A percentile compares a stretch with the other conserved stretches of the same genome.
These are phyloP conservation scores for Thamnophis elegans DNA, from an alignment of 2,797 vertebrate species.

Conservation along the genomic window DNA sequence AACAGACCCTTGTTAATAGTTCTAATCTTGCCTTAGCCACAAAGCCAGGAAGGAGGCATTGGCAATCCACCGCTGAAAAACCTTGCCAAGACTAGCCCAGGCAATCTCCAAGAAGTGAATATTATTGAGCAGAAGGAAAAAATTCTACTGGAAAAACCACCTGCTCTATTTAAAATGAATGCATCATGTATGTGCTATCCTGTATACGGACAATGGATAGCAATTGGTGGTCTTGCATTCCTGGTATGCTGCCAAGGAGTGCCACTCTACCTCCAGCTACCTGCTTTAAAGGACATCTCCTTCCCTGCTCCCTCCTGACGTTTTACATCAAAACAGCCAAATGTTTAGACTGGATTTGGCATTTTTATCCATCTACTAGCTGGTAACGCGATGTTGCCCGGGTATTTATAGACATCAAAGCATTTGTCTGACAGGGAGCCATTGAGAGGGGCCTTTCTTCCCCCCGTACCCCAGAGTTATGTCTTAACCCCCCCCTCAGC, in stretches of 20 bases:
- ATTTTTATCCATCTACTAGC: too few species aligned
- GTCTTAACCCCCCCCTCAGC: too few species aligned
- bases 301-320: background rate
- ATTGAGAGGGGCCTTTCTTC: too few species aligned
- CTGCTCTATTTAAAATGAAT: background rate
- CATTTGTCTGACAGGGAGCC: too few species aligned
- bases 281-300: too few species aligned
- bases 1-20: background rate
- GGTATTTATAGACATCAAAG: too few species aligned
- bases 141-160: background rate
- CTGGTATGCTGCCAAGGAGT: background rate
- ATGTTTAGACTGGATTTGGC: too few species aligned
- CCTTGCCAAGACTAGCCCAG: background rate
- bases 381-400: too few species aligned
- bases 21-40: background rate
- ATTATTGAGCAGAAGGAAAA: too few species aligned
- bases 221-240: background rate
- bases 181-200: too few species aligned
- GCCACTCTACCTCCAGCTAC: background rate
- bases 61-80: background rate
- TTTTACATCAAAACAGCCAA: too few species aligned
- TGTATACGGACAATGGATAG: background rate
- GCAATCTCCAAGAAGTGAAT: background rate
- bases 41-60: background rate
- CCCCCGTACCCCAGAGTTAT: too few species aligned